Base-by-base conservation (phyloP, 2,888 invertebrate genomes). In the Trichopria drosophilae region DNA sequence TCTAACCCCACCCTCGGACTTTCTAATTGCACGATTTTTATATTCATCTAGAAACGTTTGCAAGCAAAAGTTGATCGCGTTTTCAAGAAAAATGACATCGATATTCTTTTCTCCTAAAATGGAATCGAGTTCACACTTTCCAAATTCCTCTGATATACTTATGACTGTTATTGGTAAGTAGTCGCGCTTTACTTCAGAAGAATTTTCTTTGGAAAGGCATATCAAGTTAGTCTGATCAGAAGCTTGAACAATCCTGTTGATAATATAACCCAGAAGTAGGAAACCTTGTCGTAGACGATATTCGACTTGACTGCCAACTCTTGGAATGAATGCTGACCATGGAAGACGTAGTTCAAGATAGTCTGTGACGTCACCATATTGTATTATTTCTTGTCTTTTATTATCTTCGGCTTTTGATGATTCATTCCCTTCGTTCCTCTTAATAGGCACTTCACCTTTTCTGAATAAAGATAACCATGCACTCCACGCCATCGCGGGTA, bases 21-120 rank as follows among this genome's bases (percentile, higher is more conserved):
- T 69, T 64, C 60, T 69, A 72, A 42, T 79, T 66, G 1, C 77
- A 60, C 58, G 78, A 77, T 61, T 71, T 78, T 45, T 26, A 75
- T 79, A 77, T 74, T 84, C 84, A 6, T 61, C 58, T 66, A 81
- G 81, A 61, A 79, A 84, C 29, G 68, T 72, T 44, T 77, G 72
- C 6, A 85, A 65, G 61, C 84, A 84, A 68, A 77, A 80, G 63
- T 84, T 81, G 10, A 84, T 78, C n/a, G 80, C 82, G 22, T 77
- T 64, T 60, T 80, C 80, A 12, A 81, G 55, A 2, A 77, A 72
- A 7, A 81, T 71, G 26, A 81, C 75, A 23, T 71, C 75, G 46
- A 82, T 74, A 55, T 75, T 76, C 18, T 68, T 67, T 10, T 66
- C 59, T 28, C 74, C 71, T 9, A 83, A 67, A 34, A 81, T 66